A percentile compares a stretch with the other conserved stretches of the same genome.
phyloP scores from a whole-genome alignment of 1,140 invertebrate species.

The Anadara kagoshimensis region DNA sequence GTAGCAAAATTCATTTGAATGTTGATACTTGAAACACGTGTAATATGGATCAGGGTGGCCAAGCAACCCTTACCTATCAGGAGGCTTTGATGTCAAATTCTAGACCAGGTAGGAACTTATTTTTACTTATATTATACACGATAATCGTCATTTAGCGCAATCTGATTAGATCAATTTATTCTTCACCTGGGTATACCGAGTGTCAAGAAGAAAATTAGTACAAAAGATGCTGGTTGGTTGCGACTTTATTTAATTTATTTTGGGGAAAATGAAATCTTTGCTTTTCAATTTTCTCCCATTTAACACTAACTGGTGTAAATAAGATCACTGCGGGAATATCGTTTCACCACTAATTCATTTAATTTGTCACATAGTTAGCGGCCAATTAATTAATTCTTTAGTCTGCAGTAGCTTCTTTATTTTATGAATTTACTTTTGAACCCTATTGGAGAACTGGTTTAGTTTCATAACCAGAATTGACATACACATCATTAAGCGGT shows the following conservation, averaged over 20 bases:
- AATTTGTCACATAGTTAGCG: too few relatives aligned
- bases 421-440: constrained; percentile 17
- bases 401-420: constrained; percentile 15
- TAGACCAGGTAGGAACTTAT: constrained; percentile 8
- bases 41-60: neutral
- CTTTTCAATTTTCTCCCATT: constrained; percentile 36
- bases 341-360: too few relatives aligned
- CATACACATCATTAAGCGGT: constrained; percentile 11
- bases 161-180: neutral
- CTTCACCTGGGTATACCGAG: constrained; percentile 1
- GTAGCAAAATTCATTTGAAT: too few relatives aligned
- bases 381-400: constrained; percentile 24
- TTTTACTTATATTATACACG: neutral
- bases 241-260: constrained; percentile 59
- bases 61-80: constrained; percentile 11
- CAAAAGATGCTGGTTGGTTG: constrained; percentile 31
- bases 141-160: neutral
- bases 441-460: constrained; percentile 19
- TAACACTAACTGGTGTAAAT: constrained; percentile 26
- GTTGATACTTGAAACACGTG: too few relatives aligned
- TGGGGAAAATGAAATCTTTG: constrained; percentile 43
- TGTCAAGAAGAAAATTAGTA: constrained; percentile 28
- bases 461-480: constrained; percentile 2
- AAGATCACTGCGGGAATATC: constrained; percentile 6
- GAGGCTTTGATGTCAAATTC: constrained; percentile 4